These are phyloP conservation scores for Lucinisca nassula DNA, from an alignment of 2,888 invertebrate genomes.

Conservation along the genomic window DNA sequence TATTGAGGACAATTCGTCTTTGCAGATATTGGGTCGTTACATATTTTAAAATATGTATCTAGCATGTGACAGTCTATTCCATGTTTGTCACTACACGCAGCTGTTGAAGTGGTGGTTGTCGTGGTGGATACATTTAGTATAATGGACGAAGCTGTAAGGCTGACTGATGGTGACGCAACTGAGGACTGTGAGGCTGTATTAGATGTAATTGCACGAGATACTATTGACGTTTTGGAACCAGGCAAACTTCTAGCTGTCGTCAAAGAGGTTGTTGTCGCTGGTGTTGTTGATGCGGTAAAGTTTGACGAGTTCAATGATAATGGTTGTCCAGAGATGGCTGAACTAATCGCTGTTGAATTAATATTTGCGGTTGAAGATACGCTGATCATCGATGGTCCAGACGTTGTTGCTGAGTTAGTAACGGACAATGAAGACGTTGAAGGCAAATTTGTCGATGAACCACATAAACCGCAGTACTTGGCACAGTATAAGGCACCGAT, in stretches of 20 bases:
- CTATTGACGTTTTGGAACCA: neutral
- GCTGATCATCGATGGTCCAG: neutral
- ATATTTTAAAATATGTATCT: conserved; percentile 44
- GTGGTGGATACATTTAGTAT: neutral
- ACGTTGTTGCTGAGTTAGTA: neutral
- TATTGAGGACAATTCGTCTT: conserved; percentile 43
- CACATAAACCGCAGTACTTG: conserved; percentile 58
- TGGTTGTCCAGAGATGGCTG: neutral
- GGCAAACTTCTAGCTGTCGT: neutral
- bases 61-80: conserved; percentile 61
- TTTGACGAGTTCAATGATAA: neutral
- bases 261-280: neutral
- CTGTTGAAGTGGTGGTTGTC: neutral
- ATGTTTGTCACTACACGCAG: conserved; percentile 27
- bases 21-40: conserved; percentile 39
- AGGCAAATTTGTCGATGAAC: conserved; percentile 6
- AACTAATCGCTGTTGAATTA: neutral
- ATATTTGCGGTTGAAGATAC: neutral
- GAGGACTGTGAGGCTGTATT: neutral
- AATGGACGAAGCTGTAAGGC: neutral
- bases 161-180: neutral
- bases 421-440: neutral
- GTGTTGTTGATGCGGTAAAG: neutral
- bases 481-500: conserved; percentile 48
- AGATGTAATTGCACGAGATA: neutral